These are phyloP conservation scores for Pentamera pediparva DNA, from an alignment of 53 echinoderm and acorn worm genomes.

Conservation along the genomic window DNA sequence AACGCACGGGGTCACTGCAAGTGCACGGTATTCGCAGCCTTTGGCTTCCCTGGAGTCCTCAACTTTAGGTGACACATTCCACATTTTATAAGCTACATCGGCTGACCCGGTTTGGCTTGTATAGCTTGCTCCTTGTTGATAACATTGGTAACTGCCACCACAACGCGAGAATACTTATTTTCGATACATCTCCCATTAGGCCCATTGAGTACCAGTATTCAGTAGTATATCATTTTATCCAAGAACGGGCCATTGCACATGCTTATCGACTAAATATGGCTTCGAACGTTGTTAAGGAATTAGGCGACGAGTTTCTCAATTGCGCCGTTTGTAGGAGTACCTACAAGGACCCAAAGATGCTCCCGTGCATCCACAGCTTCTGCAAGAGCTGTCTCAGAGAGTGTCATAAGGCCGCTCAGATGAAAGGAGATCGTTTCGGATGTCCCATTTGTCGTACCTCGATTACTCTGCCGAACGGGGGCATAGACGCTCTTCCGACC, in stretches of 20 bases:
- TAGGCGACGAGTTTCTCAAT: constrained; percentile 17
- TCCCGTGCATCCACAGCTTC: constrained; percentile 70
- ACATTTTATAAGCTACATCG: too few species aligned
- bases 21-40: too few species aligned
- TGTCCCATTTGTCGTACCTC: constrained; percentile 13
- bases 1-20: too few species aligned
- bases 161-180: too few species aligned
- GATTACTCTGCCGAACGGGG: constrained; percentile 1
- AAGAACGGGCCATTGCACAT: too few species aligned
- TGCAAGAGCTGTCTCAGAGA: constrained; percentile 59
- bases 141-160: too few species aligned
- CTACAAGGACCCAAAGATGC: constrained; percentile 53
- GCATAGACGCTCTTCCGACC: constrained; percentile 1
- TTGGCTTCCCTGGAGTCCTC: too few species aligned
- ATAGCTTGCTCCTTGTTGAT: too few species aligned
- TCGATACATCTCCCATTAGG: not conserved
- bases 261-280: not conserved
- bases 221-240: not conserved
- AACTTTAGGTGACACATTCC: too few species aligned
- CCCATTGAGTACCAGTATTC: not conserved
- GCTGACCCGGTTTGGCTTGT: too few species aligned
- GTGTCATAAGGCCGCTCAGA: constrained; percentile 7
- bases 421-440: constrained; percentile 3
- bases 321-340: constrained; percentile 18
- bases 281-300: constrained; percentile 3